Evolutionary conservation across 2,888 invertebrate species (phyloP).

Genomic region (Cryptophagus acutangulus): DNA sequence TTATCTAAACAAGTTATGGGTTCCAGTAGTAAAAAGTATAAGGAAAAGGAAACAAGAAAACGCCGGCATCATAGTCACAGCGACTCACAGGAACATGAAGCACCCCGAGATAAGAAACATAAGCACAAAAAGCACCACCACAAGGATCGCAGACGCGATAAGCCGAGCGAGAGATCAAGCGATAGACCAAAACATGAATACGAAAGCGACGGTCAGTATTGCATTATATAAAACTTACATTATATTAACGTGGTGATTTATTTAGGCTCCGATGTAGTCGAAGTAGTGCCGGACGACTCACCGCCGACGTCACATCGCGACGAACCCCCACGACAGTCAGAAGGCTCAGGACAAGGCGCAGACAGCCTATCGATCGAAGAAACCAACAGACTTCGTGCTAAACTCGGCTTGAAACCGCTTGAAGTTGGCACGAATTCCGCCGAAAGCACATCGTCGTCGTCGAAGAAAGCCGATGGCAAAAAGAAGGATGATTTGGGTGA

Average conservation of each 20-base stretch:
- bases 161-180: too few relatives aligned
- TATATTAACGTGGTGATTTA: constrained; percentile 30
- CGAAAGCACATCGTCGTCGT: constrained; percentile 28
- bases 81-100: constrained; percentile 51
- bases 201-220: constrained; percentile 60
- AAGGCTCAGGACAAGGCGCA: constrained; percentile 45
- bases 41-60: constrained; percentile 60
- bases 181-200: constrained; percentile 38
- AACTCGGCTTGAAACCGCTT: constrained; percentile 89
- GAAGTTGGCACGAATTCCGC: constrained; percentile 51
- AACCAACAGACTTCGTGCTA: constrained; percentile 84
- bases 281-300: constrained; percentile 36
- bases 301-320: constrained; percentile 41
- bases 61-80: constrained; percentile 60
- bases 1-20: constrained; percentile 53
- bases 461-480: constrained; percentile 52
- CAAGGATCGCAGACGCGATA: constrained; percentile 46
- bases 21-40: constrained; percentile 65
- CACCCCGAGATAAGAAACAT: constrained; percentile 50
- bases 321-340: constrained; percentile 42
- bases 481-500: constrained; percentile 62
- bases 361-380: constrained; percentile 73
- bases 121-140: constrained; percentile 52
- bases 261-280: constrained; percentile 44
- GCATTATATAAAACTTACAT: constrained; percentile 41